Evolutionary conservation across 2,888 invertebrate genomes (phyloP).

Genomic region (Eupithecia pulchellata): DNA sequence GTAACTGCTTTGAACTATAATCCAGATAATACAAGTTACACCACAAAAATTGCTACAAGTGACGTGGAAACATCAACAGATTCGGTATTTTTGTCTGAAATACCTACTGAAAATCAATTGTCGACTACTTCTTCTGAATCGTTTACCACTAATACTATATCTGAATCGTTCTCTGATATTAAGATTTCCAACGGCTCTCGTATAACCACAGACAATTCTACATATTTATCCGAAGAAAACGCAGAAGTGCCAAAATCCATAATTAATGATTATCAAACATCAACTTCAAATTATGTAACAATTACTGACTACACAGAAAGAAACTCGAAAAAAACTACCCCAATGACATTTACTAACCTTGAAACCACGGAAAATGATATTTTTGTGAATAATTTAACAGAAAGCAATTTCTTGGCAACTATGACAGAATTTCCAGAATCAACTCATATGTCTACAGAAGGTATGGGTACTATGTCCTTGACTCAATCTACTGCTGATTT

Average conservation of each 20-base stretch:
- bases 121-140: background rate
- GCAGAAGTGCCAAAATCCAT: background rate
- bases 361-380: slow-evolving; percentile 4
- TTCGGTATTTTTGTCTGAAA: background rate
- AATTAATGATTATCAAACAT: background rate
- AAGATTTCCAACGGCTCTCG: background rate
- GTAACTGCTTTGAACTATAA: background rate
- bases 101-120: background rate
- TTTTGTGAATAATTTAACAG: background rate
- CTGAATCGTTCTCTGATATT: background rate
- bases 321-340: background rate
- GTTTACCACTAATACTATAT: background rate
- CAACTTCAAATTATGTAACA: background rate
- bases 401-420: background rate
- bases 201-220: background rate
- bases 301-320: background rate
- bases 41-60: background rate
- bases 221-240: background rate
- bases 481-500: background rate
- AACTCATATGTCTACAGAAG: background rate
- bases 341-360: background rate
- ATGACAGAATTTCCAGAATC: background rate
- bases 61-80: background rate
- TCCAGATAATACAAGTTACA: background rate
- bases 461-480: background rate